phyloP scores from a whole-genome alignment of 2,797 vertebrate genomes.

The Aythya fuligula region DNA sequence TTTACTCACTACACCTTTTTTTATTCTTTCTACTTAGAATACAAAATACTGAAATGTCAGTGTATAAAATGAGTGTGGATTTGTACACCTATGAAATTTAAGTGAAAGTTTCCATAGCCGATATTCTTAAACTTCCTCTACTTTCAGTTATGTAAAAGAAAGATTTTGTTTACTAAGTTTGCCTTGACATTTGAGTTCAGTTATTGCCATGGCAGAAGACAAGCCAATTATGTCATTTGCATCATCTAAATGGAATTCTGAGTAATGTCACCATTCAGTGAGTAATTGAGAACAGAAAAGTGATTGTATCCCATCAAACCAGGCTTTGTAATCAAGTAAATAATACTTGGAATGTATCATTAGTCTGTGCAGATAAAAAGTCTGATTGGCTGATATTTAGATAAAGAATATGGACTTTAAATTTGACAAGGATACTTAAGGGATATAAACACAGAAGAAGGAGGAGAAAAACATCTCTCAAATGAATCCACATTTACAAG shows the following conservation, averaged over 20 bases:
- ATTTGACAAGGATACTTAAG: not conserved
- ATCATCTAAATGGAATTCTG: slow-evolving; percentile 67
- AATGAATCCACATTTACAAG: not conserved
- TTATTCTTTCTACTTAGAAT: not conserved
- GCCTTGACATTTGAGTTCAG: slow-evolving; percentile 65
- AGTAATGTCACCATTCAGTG: slow-evolving; percentile 48
- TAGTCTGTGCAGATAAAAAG: not conserved
- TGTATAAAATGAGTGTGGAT: not conserved
- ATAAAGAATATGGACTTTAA: not conserved
- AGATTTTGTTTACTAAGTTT: slow-evolving; percentile 35
- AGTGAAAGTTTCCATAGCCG: not conserved
- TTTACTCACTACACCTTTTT: not conserved
- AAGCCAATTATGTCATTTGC: slow-evolving; percentile 61
- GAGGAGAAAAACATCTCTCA: not conserved
- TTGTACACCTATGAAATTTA: not conserved
- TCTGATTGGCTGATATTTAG: slow-evolving; percentile 32
- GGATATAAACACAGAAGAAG: not conserved
- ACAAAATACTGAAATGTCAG: not conserved
- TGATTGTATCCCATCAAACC: slow-evolving; percentile 69
- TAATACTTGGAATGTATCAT: slow-evolving; percentile 56
- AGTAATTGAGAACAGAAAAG: slow-evolving; percentile 62
- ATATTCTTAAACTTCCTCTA: not conserved
- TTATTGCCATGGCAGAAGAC: slow-evolving; percentile 38
- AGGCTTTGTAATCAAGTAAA: slow-evolving; percentile 71
- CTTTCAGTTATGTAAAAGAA: slow-evolving; percentile 2